These are phyloP conservation scores for Ursus arctos DNA, from an alignment of 2,113 vertebrate species.

Conservation along the genomic window DNA sequence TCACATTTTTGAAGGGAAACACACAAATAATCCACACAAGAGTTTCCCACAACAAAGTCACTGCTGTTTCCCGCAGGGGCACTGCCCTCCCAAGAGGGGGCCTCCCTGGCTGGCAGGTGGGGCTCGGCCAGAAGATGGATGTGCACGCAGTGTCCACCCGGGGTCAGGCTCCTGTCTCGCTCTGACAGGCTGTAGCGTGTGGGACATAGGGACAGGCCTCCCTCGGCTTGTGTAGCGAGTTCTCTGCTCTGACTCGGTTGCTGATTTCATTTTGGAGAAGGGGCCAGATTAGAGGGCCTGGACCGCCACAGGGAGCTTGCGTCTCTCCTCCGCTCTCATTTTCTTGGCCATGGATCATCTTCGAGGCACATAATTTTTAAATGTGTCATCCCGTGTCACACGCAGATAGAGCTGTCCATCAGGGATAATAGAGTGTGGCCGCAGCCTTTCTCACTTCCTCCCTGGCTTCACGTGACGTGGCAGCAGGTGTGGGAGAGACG, in stretches of 20 bases:
- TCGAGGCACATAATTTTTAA: not conserved
- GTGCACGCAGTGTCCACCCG: rapidly evolving
- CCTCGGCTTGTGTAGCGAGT: rapidly evolving
- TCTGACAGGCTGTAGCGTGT: not conserved
- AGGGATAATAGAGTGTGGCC: not conserved
- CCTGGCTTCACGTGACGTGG: not conserved
- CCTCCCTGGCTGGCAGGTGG: not conserved
- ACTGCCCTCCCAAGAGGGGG: rapidly evolving
- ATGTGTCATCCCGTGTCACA: not conserved
- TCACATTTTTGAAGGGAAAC: not conserved
- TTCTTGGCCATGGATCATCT: not conserved
- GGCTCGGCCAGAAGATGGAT: not conserved
- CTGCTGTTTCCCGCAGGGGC: not conserved
- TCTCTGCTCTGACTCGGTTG: rapidly evolving
- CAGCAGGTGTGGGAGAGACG: not conserved
- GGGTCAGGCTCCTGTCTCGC: too few species aligned
- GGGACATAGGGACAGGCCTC: not conserved
- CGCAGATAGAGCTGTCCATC: not conserved
- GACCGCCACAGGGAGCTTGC: rapidly evolving
- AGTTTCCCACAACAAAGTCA: not conserved
- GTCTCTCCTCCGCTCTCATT: too few species aligned
- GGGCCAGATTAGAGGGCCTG: not conserved
- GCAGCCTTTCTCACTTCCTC: not conserved
- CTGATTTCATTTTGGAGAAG: rapidly evolving
- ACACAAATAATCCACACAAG: not conserved